These are phyloP conservation scores for Caenorhabditis wallacei DNA, from an alignment of 2,888 invertebrate genomes.

Conservation along the genomic window DNA sequence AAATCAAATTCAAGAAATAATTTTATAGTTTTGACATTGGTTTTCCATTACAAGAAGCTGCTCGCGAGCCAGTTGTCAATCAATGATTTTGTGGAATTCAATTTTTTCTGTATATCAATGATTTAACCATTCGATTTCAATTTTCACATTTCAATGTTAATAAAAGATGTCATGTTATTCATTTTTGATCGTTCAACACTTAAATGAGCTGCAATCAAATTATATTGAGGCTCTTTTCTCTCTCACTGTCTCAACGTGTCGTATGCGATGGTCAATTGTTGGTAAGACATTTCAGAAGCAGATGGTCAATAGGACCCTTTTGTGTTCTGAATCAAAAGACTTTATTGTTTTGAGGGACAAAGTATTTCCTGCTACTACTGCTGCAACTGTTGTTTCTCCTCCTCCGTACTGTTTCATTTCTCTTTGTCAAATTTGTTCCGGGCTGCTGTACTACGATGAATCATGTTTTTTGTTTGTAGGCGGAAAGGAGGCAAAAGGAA, in stretches of 20 bases:
- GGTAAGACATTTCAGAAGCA: background rate
- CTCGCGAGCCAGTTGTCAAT: no score
- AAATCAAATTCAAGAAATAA: no score
- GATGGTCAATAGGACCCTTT: slow-evolving; percentile 1
- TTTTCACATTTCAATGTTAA: no score
- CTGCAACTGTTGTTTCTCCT: background rate
- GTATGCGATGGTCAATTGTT: background rate
- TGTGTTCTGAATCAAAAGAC: background rate
- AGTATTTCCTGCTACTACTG: background rate
- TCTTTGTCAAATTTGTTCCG: slow-evolving; percentile 4
- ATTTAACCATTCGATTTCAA: no score
- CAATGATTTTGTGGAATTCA: no score
- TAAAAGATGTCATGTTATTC: background rate
- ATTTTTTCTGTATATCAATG: no score
- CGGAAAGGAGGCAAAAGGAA: slow-evolving; percentile 9
- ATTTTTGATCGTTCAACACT: slow-evolving; percentile 35
- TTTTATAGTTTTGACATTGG: no score
- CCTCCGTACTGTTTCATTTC: slow-evolving; percentile 26
- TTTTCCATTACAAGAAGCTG: no score
- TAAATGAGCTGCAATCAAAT: slow-evolving; percentile 52
- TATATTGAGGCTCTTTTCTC: slow-evolving; percentile 18
- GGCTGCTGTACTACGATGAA: slow-evolving; percentile 37
- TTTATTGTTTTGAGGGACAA: background rate
- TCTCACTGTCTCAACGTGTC: background rate
- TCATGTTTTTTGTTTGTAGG: slow-evolving; percentile 44